Percentiles rank a stretch among this genome's conserved stretches.
phyloP scores from a whole-genome alignment of 2,797 vertebrate species.

The Parambassis ranga region DNA sequence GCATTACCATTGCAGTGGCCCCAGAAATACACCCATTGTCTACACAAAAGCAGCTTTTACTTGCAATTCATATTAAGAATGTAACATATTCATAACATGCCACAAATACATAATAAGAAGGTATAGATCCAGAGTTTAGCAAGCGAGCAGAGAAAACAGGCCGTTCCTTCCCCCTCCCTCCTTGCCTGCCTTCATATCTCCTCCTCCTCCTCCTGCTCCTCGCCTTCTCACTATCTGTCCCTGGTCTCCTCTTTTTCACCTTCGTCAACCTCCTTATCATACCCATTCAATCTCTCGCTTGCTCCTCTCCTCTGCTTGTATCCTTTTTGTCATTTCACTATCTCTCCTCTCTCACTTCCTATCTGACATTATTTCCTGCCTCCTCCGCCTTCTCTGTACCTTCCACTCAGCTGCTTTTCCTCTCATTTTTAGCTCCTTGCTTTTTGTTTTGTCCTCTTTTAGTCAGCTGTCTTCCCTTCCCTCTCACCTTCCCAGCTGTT shows the following conservation, averaged over 20 bases:
- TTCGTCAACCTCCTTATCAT: slow-evolving; percentile 48
- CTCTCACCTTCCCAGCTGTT: not conserved
- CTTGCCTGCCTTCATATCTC: not conserved
- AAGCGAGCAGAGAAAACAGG: slow-evolving; percentile 4
- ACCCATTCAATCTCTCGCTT: slow-evolving; percentile 34
- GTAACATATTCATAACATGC: too few species aligned
- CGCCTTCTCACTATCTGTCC: slow-evolving; percentile 21
- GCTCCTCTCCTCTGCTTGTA: slow-evolving; percentile 15
- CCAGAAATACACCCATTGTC: too few species aligned
- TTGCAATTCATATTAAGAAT: too few species aligned
- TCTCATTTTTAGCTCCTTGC: not conserved
- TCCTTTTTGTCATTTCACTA: slow-evolving; percentile 33
- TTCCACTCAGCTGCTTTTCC: slow-evolving; percentile 1
- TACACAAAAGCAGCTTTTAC: too few species aligned
- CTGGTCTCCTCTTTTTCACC: slow-evolving; percentile 25
- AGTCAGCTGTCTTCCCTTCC: not conserved
- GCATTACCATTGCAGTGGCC: too few species aligned
- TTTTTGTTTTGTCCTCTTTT: not conserved
- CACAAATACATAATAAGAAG: not conserved
- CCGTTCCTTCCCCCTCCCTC: not conserved
- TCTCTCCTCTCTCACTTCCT: slow-evolving; percentile 36
- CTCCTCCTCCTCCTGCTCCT: not conserved
- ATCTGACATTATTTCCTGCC: slow-evolving; percentile 32
- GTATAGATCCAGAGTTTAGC: not conserved
- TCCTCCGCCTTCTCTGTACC: not conserved